Conservation (phyloP, 2,888 invertebrate species). For the Coelinius sp. region DNA sequence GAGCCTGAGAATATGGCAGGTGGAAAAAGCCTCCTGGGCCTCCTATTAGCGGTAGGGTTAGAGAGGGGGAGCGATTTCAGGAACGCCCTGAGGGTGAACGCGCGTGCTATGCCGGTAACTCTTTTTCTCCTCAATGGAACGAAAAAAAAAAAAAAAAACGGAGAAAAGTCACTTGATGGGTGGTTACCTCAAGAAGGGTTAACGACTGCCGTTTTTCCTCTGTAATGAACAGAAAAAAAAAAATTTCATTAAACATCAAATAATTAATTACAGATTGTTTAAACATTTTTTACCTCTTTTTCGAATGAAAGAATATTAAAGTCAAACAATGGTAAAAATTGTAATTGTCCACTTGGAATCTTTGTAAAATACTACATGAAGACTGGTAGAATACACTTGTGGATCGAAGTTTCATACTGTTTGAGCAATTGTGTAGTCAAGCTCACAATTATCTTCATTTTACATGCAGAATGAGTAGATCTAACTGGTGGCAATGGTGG, state of each 20-base stretch:
- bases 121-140: background rate
- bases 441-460: constrained; percentile 34
- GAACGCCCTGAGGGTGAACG: constrained; percentile 47
- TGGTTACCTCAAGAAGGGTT: constrained; percentile 14
- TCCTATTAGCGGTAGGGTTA: constrained; percentile 45
- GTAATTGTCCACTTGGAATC: background rate
- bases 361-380: background rate
- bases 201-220: background rate
- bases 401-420: constrained; percentile 31
- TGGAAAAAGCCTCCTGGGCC: constrained; percentile 53
- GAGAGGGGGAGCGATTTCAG: constrained; percentile 33
- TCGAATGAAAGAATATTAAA: background rate
- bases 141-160: constrained; percentile 25
- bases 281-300: background rate
- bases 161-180: constrained; percentile 45
- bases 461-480: constrained; percentile 21
- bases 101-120: constrained; percentile 30
- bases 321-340: background rate
- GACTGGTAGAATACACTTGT: background rate
- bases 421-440: constrained; percentile 33
- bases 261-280: too few species aligned
- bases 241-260: too few species aligned
- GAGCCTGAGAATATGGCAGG: constrained; percentile 68
- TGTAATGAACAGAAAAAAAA: background rate
- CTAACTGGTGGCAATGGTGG: background rate